Conservation (phyloP, 2,797 vertebrate species). For the Gymnoscopelus braueri region DNA sequence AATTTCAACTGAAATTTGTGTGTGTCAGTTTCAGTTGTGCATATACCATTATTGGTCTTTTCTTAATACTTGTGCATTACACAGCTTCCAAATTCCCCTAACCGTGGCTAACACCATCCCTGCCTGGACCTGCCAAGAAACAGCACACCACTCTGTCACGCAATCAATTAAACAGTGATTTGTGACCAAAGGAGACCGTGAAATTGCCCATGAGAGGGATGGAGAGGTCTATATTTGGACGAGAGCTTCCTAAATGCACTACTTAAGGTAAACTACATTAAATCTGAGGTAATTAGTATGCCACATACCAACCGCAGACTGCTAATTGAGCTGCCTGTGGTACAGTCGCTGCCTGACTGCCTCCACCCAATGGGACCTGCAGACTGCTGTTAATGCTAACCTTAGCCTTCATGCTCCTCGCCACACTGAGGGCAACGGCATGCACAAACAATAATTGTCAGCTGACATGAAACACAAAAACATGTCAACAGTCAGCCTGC, state of each 20-base stretch:
- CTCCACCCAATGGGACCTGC: slow-evolving; percentile 56
- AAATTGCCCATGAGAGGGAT: slow-evolving; percentile 46
- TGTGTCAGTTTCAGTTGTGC: too few species aligned
- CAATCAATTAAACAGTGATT: slow-evolving; percentile 61
- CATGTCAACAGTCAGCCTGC: slow-evolving; percentile 36
- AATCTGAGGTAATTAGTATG: slow-evolving; percentile 69
- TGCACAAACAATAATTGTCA: slow-evolving; percentile 63
- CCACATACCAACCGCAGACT: slow-evolving; percentile 64
- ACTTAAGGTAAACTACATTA: slow-evolving; percentile 73
- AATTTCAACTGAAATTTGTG: neutral
- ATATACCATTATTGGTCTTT: neutral
- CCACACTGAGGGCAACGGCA: slow-evolving; percentile 5
- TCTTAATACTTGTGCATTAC: neutral
- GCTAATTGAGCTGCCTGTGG: slow-evolving; percentile 69
- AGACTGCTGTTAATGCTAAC: slow-evolving; percentile 41
- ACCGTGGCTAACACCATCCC: slow-evolving; percentile 1
- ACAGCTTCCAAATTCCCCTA: neutral
- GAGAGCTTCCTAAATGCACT: slow-evolving; percentile 59
- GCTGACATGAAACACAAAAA: slow-evolving; percentile 49
- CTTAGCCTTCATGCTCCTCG: slow-evolving; percentile 10
- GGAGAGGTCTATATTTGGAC: slow-evolving; percentile 59
- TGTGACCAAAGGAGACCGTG: slow-evolving; percentile 55
- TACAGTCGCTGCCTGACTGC: slow-evolving; percentile 5
- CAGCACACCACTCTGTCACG: slow-evolving; percentile 51
- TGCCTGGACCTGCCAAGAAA: slow-evolving; percentile 46